Conservation (phyloP, 1,140 invertebrate genomes). For the Tetramorium parvispinum region DNA sequence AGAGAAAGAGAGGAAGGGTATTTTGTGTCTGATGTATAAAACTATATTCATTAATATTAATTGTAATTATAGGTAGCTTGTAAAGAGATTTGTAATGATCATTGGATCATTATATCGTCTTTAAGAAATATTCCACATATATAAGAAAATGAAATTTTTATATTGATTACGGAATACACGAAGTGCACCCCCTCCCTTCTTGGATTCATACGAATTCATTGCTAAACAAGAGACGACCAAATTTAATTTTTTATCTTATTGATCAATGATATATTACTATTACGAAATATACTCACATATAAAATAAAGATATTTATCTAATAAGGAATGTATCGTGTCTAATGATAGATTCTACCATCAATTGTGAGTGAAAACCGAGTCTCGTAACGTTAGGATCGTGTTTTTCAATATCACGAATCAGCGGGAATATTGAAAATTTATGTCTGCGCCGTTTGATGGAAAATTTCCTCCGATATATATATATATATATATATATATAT, state of each 20-base stretch:
- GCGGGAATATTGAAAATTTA: slow-evolving; percentile 2
- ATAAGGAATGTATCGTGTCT: not conserved
- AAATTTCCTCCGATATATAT: slow-evolving; percentile 24
- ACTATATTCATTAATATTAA: slow-evolving; percentile 22
- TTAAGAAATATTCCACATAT: not conserved
- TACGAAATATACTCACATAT: not conserved
- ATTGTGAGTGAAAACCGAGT: not conserved
- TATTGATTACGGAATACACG: not conserved
- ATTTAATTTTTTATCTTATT: slow-evolving; percentile 13
- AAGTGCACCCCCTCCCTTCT: not conserved
- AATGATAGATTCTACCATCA: not conserved
- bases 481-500: no score
- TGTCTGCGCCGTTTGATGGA: not conserved
- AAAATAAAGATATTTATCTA: slow-evolving; percentile 14
- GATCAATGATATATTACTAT: slow-evolving; percentile 11
- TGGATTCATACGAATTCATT: not conserved
- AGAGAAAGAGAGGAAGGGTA: not conserved
- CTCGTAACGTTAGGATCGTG: not conserved
- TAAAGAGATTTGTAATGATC: slow-evolving; percentile 5
- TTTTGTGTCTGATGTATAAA: slow-evolving; percentile 16
- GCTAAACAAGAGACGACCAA: slow-evolving; percentile 6
- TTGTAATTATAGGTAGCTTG: not conserved
- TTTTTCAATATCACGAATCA: slow-evolving; percentile 20
- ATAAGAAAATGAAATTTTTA: not conserved
- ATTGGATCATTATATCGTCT: not conserved